A percentile compares a stretch with the other conserved stretches of the same genome.
phyloP scores from a whole-genome alignment of 2,888 invertebrate species.

The Furcula furcula region DNA sequence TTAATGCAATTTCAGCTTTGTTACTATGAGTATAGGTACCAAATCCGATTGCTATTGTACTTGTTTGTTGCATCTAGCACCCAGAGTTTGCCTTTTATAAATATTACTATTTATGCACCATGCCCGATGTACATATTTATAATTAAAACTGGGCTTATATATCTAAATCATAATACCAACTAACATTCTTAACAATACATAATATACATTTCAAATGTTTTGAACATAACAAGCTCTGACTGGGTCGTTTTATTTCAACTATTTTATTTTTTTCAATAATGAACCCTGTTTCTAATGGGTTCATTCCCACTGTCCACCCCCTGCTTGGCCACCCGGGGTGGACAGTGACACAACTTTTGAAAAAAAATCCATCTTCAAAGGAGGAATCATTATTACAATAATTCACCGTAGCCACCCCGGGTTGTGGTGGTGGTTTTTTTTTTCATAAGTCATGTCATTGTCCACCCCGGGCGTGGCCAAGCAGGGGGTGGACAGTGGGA shows the following conservation, averaged over 20 bases:
- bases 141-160: constrained; percentile 1
- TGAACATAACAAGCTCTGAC: constrained; percentile 1
- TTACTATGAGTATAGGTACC: not conserved
- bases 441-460: too few relatives aligned
- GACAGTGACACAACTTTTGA: too few relatives aligned
- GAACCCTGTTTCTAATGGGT: not conserved
- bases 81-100: not conserved
- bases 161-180: not conserved
- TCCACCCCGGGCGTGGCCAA: too few relatives aligned
- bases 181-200: constrained; percentile 1
- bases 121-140: constrained; percentile 24
- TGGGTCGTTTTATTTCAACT: constrained; percentile 1
- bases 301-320: too few relatives aligned
- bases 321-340: too few relatives aligned
- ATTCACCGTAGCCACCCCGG: too few relatives aligned
- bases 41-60: too few relatives aligned
- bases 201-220: not conserved
- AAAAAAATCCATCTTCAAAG: too few relatives aligned
- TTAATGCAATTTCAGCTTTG: not conserved
- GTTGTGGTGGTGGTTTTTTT: too few relatives aligned
- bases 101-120: constrained; percentile 1
- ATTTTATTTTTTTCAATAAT: not conserved
- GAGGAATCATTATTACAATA: too few relatives aligned
- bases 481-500: too few relatives aligned
- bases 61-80: not conserved